Evolutionary conservation across 1,140 invertebrate species (phyloP).

Genomic region (Gryllus bimaculatus): DNA sequence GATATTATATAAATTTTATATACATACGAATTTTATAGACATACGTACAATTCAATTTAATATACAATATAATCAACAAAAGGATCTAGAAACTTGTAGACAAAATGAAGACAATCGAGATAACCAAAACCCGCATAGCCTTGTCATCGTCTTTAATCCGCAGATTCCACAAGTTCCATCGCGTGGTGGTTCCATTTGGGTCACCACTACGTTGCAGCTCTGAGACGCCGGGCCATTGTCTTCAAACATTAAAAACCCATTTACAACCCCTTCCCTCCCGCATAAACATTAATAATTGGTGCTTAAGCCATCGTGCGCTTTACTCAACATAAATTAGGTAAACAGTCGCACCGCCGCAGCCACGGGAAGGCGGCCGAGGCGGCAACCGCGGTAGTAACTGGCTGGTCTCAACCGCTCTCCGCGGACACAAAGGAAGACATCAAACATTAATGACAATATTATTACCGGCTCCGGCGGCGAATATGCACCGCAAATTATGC

Average conservation of each 20-base stretch:
- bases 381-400: not conserved
- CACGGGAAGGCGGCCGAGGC: not conserved
- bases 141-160: no score
- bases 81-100: no score
- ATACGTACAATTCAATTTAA: no score
- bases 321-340: not conserved
- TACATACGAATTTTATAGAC: no score
- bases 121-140: no score
- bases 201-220: no score
- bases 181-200: no score
- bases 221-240: not conserved
- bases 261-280: not conserved
- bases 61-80: no score
- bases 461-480: not conserved
- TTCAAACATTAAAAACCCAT: not conserved
- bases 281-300: not conserved
- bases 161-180: no score
- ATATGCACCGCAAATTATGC: not conserved
- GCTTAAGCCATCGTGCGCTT: not conserved
- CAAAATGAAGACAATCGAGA: no score
- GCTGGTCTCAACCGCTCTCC: not conserved
- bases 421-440: not conserved
- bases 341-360: not conserved
- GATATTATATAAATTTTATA: no score
- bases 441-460: constrained; percentile 2